These are phyloP conservation scores for Megalurothrips usitatus DNA, from an alignment of 2,888 invertebrate genomes.

Conservation along the genomic window DNA sequence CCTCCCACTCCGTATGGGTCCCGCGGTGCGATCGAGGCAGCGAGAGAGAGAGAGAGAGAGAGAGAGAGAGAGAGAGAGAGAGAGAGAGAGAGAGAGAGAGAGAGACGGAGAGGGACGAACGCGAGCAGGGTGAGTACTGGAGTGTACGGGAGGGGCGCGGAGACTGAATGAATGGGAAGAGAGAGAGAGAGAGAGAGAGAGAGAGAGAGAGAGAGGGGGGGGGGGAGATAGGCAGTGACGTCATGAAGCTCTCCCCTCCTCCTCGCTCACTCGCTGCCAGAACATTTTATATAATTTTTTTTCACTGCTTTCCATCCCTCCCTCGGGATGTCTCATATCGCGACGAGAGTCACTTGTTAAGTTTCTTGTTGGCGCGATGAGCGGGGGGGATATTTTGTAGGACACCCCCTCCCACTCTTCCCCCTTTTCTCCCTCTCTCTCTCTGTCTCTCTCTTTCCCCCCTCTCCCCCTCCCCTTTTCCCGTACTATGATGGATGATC, in stretches of 20 bases:
- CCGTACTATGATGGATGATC: background rate
- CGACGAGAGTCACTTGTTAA: conserved; percentile 3
- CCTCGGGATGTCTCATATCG: background rate
- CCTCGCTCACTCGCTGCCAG: background rate
- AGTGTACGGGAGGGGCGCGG: no score
- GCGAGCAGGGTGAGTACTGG: no score
- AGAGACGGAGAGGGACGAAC: no score
- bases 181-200: no score
- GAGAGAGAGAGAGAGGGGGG: background rate
- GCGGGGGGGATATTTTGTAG: conserved; percentile 8
- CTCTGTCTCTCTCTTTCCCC: background rate
- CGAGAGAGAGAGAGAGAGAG: no score
- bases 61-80: no score
- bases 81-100: no score
- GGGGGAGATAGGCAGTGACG: background rate
- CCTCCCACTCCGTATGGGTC: no score
- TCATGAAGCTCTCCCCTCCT: background rate
- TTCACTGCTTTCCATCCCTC: background rate
- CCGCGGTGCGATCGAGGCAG: no score
- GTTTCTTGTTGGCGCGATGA: conserved; percentile 9
- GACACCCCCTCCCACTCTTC: background rate
- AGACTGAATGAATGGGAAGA: no score
- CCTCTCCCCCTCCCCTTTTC: background rate
- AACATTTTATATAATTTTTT: background rate
- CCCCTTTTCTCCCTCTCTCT: background rate